phyloP scores from a whole-genome alignment of 2,797 vertebrate genomes.

The Schizopygopsis malacanthus region DNA sequence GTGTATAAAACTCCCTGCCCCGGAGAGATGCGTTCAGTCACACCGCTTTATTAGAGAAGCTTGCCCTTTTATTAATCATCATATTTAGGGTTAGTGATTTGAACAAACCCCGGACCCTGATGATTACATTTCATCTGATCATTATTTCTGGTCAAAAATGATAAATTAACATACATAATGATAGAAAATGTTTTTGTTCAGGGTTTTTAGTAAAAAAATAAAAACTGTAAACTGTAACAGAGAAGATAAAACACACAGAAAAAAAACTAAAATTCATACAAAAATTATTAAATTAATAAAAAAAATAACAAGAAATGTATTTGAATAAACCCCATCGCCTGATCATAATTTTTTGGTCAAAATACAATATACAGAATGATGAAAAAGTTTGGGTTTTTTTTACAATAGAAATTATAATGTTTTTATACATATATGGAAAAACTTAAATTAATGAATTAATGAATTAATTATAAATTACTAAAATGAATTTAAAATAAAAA shows the following conservation, averaged over 20 bases:
- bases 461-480: no score
- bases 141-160: background rate
- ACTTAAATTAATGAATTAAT: no score
- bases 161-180: background rate
- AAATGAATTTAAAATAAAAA: no score
- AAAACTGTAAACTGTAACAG: no score
- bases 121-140: background rate
- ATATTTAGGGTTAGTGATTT: background rate
- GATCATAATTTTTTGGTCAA: background rate
- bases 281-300: no score
- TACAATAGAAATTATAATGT: no score
- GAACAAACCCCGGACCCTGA: background rate
- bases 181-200: background rate
- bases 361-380: background rate
- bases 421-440: no score
- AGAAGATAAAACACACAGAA: no score
- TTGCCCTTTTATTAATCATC: background rate
- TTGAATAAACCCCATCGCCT: background rate
- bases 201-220: no score
- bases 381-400: no score
- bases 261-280: no score
- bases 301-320: background rate
- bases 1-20: slow-evolving; percentile 50
- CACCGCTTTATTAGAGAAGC: background rate
- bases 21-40: slow-evolving; percentile 32